These are phyloP conservation scores for Drosophila helvetica DNA, from an alignment of 2,888 invertebrate genomes.

Conservation along the genomic window DNA sequence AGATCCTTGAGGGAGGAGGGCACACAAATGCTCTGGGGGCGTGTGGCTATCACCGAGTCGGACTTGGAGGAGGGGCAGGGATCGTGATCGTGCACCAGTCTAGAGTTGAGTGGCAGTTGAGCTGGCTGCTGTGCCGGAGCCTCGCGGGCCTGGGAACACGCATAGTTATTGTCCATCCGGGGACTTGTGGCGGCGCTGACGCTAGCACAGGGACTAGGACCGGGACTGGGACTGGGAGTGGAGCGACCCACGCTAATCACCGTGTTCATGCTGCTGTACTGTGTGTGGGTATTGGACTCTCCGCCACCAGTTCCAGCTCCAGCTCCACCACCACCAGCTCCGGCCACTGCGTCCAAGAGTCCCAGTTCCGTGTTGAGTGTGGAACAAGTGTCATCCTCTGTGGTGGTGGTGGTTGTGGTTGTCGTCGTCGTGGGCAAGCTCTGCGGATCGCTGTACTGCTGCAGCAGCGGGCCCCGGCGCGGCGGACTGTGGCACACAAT, in stretches of 20 bases:
- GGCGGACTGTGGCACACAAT: constrained; percentile 75
- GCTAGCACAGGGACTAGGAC: constrained; percentile 5
- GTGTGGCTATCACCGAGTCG: constrained; percentile 75
- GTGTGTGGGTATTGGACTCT: constrained; percentile 73
- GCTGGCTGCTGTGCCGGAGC: constrained; percentile 40
- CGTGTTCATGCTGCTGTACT: constrained; percentile 80
- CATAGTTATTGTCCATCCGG: constrained; percentile 62
- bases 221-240: constrained; percentile 57
- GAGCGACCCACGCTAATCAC: constrained; percentile 77
- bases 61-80: constrained; percentile 81
- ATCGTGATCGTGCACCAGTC: constrained; percentile 77
- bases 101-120: constrained; percentile 70
- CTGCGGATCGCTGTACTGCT: constrained; percentile 83
- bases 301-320: constrained; percentile 26
- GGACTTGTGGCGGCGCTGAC: constrained; percentile 47
- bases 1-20: constrained; percentile 82
- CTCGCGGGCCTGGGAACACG: constrained; percentile 38
- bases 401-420: constrained; percentile 77
- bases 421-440: constrained; percentile 79
- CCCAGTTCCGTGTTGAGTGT: constrained; percentile 82
- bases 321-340: constrained; percentile 14
- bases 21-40: constrained; percentile 79
- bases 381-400: constrained; percentile 82
- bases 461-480: constrained; percentile 78
- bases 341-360: constrained; percentile 41